A percentile compares a stretch with the other conserved stretches of the same genome.
These are phyloP conservation scores for Campaea margaritaria DNA, from an alignment of 2,888 invertebrate species.

Conservation along the genomic window DNA sequence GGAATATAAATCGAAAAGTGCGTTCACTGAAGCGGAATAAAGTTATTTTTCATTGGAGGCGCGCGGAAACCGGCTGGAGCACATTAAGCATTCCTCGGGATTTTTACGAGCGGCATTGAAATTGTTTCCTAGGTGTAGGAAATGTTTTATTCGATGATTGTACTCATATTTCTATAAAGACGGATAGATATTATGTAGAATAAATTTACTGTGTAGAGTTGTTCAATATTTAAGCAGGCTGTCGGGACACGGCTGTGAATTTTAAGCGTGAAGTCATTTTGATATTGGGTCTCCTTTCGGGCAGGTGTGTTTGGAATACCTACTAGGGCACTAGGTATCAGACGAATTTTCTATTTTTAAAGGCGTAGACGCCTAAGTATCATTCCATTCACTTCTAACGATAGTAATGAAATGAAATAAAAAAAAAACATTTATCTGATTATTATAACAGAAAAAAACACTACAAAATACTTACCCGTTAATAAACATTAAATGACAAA, in stretches of 20 bases:
- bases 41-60: conserved; percentile 46
- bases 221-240: conserved; percentile 5
- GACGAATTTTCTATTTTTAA: too few relatives aligned
- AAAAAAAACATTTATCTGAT: too few relatives aligned
- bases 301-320: not conserved
- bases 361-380: too few relatives aligned
- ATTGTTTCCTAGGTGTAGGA: conserved; percentile 34
- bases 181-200: not conserved
- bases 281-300: not conserved
- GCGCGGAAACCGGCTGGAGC: conserved; percentile 28
- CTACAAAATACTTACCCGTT: too few relatives aligned
- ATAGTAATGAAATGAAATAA: too few relatives aligned
- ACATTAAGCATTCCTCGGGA: conserved; percentile 42
- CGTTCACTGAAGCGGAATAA: conserved; percentile 43
- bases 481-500: too few relatives aligned
- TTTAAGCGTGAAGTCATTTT: not conserved
- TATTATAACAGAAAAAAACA: too few relatives aligned
- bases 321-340: not conserved
- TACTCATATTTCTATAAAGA: conserved; percentile 13
- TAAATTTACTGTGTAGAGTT: conserved; percentile 5
- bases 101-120: conserved; percentile 46
- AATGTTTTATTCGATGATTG: conserved; percentile 20
- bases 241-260: not conserved
- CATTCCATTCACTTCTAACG: too few relatives aligned
- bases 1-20: conserved; percentile 15